Evolutionary conservation across 92 coral and sea anemone species (phyloP).

Genomic region (Epizoanthus stellaris): DNA sequence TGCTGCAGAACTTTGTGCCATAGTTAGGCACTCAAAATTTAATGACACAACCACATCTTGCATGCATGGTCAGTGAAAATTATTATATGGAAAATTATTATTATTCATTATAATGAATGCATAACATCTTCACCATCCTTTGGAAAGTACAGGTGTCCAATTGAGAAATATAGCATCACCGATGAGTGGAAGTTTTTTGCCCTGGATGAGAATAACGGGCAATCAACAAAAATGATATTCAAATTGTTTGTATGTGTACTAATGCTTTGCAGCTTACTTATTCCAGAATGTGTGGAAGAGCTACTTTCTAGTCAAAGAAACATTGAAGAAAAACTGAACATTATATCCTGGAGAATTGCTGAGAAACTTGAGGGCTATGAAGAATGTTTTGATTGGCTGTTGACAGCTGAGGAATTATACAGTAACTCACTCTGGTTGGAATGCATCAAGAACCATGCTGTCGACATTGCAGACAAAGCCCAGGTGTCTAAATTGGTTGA

Average conservation of each 20-base stretch:
- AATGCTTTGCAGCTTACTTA: not conserved
- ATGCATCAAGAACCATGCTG: slow-evolving; percentile 65
- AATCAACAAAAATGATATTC: not conserved
- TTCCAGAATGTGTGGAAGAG: slow-evolving; percentile 52
- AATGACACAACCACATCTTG: no score
- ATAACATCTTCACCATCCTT: no score
- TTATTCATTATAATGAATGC: no score
- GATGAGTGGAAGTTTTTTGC: no score
- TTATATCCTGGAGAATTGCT: slow-evolving; percentile 60
- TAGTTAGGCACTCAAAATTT: no score
- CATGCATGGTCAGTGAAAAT: no score
- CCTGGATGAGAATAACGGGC: no score
- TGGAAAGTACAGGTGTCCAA: no score
- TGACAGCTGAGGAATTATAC: slow-evolving; percentile 76
- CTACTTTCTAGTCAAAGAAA: slow-evolving; percentile 62
- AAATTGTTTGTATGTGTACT: not conserved
- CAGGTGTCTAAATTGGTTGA: slow-evolving; percentile 76
- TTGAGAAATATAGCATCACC: no score
- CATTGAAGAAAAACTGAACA: slow-evolving; percentile 56
- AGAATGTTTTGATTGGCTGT: slow-evolving; percentile 81
- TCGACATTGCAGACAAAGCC: slow-evolving; percentile 46
- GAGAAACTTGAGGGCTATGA: slow-evolving; percentile 70
- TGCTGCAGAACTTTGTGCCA: no score
- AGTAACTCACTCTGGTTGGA: slow-evolving; percentile 69
- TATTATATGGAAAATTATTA: no score